Base-by-base conservation (phyloP, 1,140 invertebrate genomes). In the Cydia splendana region DNA sequence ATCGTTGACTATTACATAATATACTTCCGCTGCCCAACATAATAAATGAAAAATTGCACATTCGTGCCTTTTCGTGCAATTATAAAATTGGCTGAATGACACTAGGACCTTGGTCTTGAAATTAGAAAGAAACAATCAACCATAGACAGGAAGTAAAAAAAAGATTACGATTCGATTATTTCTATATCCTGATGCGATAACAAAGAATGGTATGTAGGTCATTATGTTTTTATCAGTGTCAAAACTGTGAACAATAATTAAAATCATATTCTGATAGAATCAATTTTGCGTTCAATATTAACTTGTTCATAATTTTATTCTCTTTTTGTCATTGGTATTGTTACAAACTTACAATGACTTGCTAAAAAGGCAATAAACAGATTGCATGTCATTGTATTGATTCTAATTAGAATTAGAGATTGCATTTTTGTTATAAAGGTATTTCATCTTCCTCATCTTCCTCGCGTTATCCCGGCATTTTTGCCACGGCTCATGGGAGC, bases 121-220 rank as follows among this genome's bases (percentile, higher is more conserved):
- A 71, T 71, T 71, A 38, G n/a, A 71, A 71, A 71, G 67, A 71
- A 71, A 71, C 67, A 71, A 71, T 71, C 18, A 38, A 38, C 67
- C 67, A 71, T 45, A 71, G 67, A 71, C 67, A 71, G 67, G 67
- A 71, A 71, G n/a, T 71, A 4, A 38, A 38, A 34, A 71, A 71
- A 38, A 71, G 67, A 71, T 71, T 71, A 71, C 9, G 34, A 38
- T 6, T 38, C 34, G 67, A 71, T 71, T 71, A 71, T 4, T 71
- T 38, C 30, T 42, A 71, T 71, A 71, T 71, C 67, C 67, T 71
- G 67, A 71, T 42, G 34, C 20, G 67, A 71, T 71, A 71, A 38
- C 67, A 71, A 18, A 38, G 30, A 69, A 34, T 18, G 34, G 34
- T 18, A 71, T 71, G 34, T 71, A 71, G 67, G 67, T 71, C 67